A percentile compares a stretch with the other conserved stretches of the same genome.
Evolutionary conservation across 1,140 invertebrate genomes (phyloP).

Genomic region (Thaumatotibia leucotreta): DNA sequence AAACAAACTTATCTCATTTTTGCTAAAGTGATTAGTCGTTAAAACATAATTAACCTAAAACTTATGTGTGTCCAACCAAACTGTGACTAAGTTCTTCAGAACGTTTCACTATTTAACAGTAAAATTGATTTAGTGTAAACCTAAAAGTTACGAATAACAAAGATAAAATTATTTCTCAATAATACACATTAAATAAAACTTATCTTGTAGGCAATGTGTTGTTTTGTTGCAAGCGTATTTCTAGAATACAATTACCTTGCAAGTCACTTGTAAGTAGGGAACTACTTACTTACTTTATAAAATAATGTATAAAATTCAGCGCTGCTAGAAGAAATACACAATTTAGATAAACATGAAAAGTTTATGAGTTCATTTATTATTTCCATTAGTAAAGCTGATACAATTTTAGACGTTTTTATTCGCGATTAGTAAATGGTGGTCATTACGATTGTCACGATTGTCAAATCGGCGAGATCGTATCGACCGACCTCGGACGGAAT

Average conservation of each 20-base stretch:
- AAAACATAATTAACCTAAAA: not conserved
- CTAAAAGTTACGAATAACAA: not conserved
- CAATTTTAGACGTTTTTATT: not conserved
- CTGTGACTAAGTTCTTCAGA: not conserved
- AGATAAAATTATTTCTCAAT: not conserved
- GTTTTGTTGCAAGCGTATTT: no score
- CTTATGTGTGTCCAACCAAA: not conserved
- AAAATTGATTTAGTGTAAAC: no score
- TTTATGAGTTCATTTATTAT: not conserved
- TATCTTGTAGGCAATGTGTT: no score
- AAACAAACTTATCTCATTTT: not conserved
- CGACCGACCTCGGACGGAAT: not conserved
- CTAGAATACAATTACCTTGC: no score
- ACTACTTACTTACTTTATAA: no score
- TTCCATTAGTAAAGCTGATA: not conserved
- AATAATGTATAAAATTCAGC: no score
- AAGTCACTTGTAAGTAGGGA: no score
- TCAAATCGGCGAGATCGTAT: not conserved
- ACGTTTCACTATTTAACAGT: not conserved
- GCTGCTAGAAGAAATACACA: no score
- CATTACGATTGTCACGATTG: not conserved
- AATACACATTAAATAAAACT: no score
- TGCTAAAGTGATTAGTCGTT: not conserved
- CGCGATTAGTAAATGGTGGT: not conserved
- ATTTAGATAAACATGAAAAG: no score